A percentile compares a stretch with the other conserved stretches of the same genome.
These are phyloP conservation scores for Esox niger DNA, from an alignment of 2,113 vertebrate genomes.

Conservation along the genomic window DNA sequence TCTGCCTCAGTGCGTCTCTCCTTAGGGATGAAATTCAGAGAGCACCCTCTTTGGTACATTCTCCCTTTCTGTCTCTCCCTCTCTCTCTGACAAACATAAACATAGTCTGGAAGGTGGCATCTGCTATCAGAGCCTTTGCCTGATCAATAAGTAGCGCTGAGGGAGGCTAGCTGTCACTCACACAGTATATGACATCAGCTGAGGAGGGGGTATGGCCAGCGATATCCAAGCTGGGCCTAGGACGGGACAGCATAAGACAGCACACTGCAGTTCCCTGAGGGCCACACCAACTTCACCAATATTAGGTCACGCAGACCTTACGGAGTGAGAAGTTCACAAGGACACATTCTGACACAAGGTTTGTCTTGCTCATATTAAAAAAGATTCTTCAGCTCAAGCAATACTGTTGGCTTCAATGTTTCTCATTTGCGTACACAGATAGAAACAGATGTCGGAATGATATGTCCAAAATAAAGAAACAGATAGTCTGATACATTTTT, in stretches of 20 bases:
- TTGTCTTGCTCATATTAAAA: no score
- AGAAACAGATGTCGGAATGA: no score
- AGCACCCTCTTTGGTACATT: background rate
- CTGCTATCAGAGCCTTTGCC: conserved; percentile 3
- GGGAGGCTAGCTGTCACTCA: conserved; percentile 10
- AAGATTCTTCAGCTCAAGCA: no score
- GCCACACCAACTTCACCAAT: background rate
- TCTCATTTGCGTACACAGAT: no score
- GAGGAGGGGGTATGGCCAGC: background rate
- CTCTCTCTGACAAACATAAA: background rate
- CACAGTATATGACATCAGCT: background rate
- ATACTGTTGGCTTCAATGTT: no score
- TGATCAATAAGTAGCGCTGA: conserved; percentile 5
- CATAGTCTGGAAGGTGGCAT: background rate
- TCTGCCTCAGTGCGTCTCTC: background rate
- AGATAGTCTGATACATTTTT: background rate
- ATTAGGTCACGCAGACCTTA: no score
- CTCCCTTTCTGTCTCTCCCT: background rate
- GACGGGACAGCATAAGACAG: background rate
- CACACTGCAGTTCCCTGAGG: conserved; percentile 1
- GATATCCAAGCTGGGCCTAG: background rate
- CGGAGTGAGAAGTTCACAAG: no score
- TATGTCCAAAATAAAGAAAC: background rate
- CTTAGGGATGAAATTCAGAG: background rate
- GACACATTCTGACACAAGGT: no score